Base-by-base conservation (phyloP, 2,113 vertebrate genomes). In the Cyprinus carpio region DNA sequence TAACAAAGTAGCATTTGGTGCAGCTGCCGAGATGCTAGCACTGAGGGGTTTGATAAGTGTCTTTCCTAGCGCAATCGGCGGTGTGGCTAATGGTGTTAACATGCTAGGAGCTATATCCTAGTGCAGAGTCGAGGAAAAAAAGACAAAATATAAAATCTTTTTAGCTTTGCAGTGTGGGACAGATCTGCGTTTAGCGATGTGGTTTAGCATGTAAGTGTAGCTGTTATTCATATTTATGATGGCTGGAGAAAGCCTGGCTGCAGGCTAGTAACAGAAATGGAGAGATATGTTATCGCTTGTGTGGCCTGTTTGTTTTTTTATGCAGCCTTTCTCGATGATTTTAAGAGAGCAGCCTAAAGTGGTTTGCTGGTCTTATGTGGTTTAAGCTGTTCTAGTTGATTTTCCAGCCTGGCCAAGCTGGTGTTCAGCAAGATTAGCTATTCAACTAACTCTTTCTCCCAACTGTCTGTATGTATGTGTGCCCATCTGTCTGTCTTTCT, bases 21-120 rank as follows among this genome's bases (percentile, higher is more conserved):
- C 43, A 34, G 18, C 18, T 6, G 43, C 18, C 2, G 23, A 51
- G 18, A 69, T 51, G 62, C 27, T 51, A 65, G 62, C 6, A 15
- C 43, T 51, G 64, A 69, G 11, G 43, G 16, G 40, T 31, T 81
- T 51, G 80, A 81, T 81, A 65, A 51, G 62, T 81, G 79, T 29
- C 37, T 80, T 64, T 46, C 58, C 25, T 29, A 27, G 37, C 4
- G 16, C 5, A 31, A 60, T 40, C 9, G 56, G 37, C 4, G 23
- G 78, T 51, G 62, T 81, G 80, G 62, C 62, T 67, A 81, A 69
- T 81, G 43, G 25, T 46, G 80, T 81, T 67, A 81, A 31, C 23
- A 1, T 76, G 27, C 49, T 62, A 77, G 49, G 6, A 85, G 72
- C 56, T 46, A 65, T 34, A 31, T 31, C 74, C 58, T 64, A 31